Base-by-base conservation (phyloP, 2,113 vertebrate genomes). In the Gallinago media region DNA sequence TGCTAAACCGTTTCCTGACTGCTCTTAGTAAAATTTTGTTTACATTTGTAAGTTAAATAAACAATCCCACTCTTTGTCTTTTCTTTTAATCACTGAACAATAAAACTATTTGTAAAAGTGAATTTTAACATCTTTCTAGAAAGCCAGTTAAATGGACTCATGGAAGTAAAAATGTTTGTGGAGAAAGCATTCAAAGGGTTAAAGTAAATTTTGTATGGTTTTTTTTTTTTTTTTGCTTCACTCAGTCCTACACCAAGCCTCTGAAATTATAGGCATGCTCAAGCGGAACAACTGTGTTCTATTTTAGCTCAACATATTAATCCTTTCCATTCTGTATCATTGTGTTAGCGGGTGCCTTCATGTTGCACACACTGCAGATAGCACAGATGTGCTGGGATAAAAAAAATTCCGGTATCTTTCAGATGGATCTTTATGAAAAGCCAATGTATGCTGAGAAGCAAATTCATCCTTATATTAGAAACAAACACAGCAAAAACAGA, bases 381-480 rank as follows among this genome's bases (percentile, higher is more conserved):
- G 44, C 86, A 94, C 86, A 95, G 95, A 95, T 95, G 88, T 93
- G 58, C 74, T 83, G 83, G 42, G 80, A 95, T 91, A 67, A 92
- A 97, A 97, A 93, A 93, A 68, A 4, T 25, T 70, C 42, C 42
- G 90, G 70, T 91, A 66, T 93, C 85, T 96, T 96, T 83, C 79
- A 86, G 92, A 90, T 95, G 73, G 20, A 79, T 97, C 66, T 96
- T 94, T 96, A 91, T 71, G 85, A 91, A 94, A 87, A 74, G 44
- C 44, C 80, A 89, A 1, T 55, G 65, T 76, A 76, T n/a, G 4
- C 63, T 93, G 83, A 84, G 93, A 96, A 95, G 75, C 32, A 89
- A 95, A 96, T 95, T 90, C 36, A 89, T 95, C 71, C 65, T 92
- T 96, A 88, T 87, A 26, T 92, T 92, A 74, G 88, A 94, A 96